phyloP scores from a whole-genome alignment of 1,140 invertebrate species.

The Limonius californicus region DNA sequence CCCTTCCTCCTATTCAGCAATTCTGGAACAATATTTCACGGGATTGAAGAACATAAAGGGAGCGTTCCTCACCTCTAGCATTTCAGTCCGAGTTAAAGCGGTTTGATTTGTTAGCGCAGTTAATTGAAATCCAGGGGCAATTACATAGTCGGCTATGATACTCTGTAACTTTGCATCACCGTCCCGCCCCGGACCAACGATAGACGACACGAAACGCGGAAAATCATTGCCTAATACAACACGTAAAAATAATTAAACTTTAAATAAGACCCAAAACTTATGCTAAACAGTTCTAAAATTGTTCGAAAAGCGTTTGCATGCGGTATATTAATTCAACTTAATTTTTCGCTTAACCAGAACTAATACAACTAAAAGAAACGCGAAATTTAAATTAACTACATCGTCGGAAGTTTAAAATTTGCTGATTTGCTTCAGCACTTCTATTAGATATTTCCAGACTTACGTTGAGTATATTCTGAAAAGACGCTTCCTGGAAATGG shows the following conservation, averaged over 20 bases:
- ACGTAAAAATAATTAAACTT: too few species aligned
- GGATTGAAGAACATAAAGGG: constrained; percentile 47
- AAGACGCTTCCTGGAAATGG: constrained; percentile 8
- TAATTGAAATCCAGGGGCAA: constrained; percentile 51
- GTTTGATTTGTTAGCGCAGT: constrained; percentile 51
- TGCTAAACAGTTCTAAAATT: too few species aligned
- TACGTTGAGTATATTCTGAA: background rate
- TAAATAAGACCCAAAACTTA: too few species aligned
- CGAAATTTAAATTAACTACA: too few species aligned
- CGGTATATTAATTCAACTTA: too few species aligned
- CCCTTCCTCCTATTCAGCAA: constrained; percentile 44
- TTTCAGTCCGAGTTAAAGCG: constrained; percentile 43
- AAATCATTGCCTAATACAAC: too few species aligned
- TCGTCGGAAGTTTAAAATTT: too few species aligned
- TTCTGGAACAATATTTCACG: constrained; percentile 45
- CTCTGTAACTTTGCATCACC: constrained; percentile 10
- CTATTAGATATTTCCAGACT: background rate
- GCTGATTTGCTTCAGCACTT: too few species aligned
- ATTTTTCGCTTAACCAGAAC: too few species aligned
- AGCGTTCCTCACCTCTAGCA: constrained; percentile 31
- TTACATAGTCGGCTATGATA: constrained; percentile 40
- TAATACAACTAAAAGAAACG: too few species aligned
- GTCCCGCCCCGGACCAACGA: background rate
- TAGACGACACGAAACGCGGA: too few species aligned
- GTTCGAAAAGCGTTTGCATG: too few species aligned